Conservation (phyloP, 2,113 vertebrate species). For the Cavia aperea region DNA sequence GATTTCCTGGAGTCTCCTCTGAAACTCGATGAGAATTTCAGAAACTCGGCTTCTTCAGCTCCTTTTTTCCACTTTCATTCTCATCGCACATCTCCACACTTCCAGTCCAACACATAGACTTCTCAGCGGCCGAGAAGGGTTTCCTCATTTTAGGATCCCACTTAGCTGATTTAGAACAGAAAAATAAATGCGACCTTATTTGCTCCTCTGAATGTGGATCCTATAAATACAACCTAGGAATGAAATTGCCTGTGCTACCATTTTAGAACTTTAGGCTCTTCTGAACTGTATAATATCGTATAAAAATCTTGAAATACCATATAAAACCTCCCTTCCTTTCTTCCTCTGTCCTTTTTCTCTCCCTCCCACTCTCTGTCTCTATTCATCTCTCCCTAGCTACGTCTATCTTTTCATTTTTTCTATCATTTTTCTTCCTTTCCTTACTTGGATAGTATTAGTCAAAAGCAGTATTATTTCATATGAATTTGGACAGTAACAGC, state of each 20-base stretch:
- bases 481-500: neutral
- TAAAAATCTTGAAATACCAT: neutral
- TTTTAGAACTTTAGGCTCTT: neutral
- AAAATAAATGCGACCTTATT: neutral
- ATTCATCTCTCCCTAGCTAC: neutral
- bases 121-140: neutral
- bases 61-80: neutral
- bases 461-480: neutral
- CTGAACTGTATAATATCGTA: neutral
- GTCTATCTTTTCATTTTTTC: neutral
- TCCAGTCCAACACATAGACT: neutral
- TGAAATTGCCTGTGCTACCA: neutral
- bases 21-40: conserved; percentile 13
- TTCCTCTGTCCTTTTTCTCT: neutral
- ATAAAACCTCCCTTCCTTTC: neutral
- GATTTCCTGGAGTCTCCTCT: neutral
- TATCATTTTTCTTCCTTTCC: neutral
- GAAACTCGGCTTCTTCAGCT: neutral
- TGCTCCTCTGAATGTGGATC: neutral
- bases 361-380: neutral
- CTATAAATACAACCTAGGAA: neutral
- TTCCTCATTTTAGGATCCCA: neutral
- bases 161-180: neutral
- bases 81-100: neutral
- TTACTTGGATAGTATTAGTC: neutral